These are phyloP conservation scores for Alaudala cheleensis DNA, from an alignment of 2,113 vertebrate genomes.

Conservation along the genomic window DNA sequence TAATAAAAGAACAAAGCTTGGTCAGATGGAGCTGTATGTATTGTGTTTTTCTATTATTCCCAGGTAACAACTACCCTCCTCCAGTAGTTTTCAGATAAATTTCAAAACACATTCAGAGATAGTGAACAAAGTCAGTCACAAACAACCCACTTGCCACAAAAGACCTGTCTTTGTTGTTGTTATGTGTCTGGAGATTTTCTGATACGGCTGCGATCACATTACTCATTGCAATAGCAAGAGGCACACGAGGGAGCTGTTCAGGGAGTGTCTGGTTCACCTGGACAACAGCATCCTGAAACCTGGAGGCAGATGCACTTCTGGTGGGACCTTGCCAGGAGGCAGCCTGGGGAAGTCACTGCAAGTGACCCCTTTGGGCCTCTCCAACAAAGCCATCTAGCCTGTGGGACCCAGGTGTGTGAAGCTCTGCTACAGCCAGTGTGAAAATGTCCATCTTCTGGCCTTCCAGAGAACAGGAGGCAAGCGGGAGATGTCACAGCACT, in stretches of 20 bases:
- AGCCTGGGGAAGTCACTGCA: not conserved
- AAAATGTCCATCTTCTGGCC: not conserved
- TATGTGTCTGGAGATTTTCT: not conserved
- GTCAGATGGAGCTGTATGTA: not conserved
- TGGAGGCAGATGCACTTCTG: not conserved
- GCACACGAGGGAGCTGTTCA: rapidly evolving
- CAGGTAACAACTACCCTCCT: not conserved
- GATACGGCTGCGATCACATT: not conserved
- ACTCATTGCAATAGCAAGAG: not conserved
- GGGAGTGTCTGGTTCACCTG: rapidly evolving
- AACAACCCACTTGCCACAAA: not conserved
- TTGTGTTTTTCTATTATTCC: not conserved
- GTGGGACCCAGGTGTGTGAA: rapidly evolving
- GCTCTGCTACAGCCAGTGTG: rapidly evolving
- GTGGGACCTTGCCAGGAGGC: not conserved
- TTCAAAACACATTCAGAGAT: not conserved
- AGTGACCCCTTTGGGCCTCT: not conserved
- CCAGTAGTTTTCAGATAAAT: not conserved
- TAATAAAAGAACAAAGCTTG: not conserved
- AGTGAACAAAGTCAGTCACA: rapidly evolving
- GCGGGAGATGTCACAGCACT: rapidly evolving
- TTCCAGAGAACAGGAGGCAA: not conserved
- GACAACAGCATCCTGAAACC: rapidly evolving
- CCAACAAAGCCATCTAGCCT: not conserved
- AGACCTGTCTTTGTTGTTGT: not conserved